Base-by-base conservation (phyloP, 2,888 invertebrate genomes). In the Athalia cordata region DNA sequence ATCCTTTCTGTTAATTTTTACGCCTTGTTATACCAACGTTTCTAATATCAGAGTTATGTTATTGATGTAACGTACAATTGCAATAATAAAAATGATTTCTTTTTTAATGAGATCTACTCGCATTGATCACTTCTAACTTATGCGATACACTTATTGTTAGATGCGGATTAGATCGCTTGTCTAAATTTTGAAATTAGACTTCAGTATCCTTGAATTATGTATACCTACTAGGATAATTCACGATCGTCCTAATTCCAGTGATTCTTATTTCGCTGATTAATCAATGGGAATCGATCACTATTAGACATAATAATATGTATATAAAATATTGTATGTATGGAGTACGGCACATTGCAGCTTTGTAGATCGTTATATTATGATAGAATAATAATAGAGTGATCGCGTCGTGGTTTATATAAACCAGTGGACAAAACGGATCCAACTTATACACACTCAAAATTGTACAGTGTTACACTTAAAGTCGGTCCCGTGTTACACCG, bases 401-500 rank as follows among this genome's bases (percentile, higher is more conserved):
- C 57, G 29, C 29, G 29, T 29, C 70, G 43, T 50, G 57, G 43
- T 13, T 59, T 45, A 50, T 8, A 3, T 11, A 70, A 55, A 29
- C 55, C 7, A n/a, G 64, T 59, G 4, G 45, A 47, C 72, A 72
- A 72, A 72, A 72, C 72, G 57, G 72, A 72, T 72, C 72, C 49
- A 68, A 68, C 11, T 29, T 29, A 29, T 52, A 68, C 13, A 66
- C 13, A 66, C 66, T 55, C 52, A 52, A 68, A 47, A 68, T 52
- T 68, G 11, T 29, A 55, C 29, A 6, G 52, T 29, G 52, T 57
- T 72, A 72, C 59, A 72, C 59, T 72, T 59, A 47, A 43, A 57
- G 5, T 52, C 52, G 59, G 52, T 9, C 72, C 72, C 45, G 72
- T 72, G 72, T 72, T 72, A 72, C 72, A 72, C 72, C 57, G 72